Evolutionary conservation across 2,888 invertebrate genomes (phyloP).

Genomic region (Nomada fucata): DNA sequence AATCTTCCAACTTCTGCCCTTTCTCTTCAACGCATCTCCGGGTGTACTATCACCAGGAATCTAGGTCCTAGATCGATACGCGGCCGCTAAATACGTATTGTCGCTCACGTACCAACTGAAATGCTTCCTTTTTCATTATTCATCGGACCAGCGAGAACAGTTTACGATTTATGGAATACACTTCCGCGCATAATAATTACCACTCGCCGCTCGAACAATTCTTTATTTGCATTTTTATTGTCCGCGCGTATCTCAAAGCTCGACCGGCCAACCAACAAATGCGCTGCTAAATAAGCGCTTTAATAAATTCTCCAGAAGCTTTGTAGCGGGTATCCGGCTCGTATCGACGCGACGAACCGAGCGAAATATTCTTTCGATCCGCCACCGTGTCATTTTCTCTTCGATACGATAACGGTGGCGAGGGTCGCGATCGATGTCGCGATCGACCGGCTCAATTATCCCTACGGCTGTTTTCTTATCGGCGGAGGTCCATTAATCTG

Average conservation of each 20-base stretch:
- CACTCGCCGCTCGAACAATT: constrained; percentile 44
- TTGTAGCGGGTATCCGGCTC: background rate
- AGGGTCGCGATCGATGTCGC: background rate
- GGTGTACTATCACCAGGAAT: too few relatives aligned
- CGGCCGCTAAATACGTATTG: constrained; percentile 6
- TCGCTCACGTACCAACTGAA: constrained; percentile 33
- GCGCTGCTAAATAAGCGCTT: constrained; percentile 48
- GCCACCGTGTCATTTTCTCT: background rate
- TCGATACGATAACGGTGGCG: background rate
- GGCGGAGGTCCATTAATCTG: constrained; percentile 15
- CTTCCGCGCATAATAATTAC: constrained; percentile 57
- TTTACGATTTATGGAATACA: constrained; percentile 48
- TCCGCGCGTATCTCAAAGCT: constrained; percentile 29
- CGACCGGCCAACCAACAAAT: constrained; percentile 38
- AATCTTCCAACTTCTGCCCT: background rate
- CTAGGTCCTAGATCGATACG: constrained; percentile 23
- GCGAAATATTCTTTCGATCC: constrained; percentile 17
- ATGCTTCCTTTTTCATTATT: constrained; percentile 37
- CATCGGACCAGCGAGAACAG: constrained; percentile 18
- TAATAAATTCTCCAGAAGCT: constrained; percentile 45
- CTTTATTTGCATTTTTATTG: constrained; percentile 65
- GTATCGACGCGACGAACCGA: background rate
- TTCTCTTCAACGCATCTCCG: background rate
- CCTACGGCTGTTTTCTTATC: background rate
- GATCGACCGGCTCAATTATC: background rate